Evolutionary conservation across 2,113 vertebrate species (phyloP).

Genomic region (Odobenus rosmarus): DNA sequence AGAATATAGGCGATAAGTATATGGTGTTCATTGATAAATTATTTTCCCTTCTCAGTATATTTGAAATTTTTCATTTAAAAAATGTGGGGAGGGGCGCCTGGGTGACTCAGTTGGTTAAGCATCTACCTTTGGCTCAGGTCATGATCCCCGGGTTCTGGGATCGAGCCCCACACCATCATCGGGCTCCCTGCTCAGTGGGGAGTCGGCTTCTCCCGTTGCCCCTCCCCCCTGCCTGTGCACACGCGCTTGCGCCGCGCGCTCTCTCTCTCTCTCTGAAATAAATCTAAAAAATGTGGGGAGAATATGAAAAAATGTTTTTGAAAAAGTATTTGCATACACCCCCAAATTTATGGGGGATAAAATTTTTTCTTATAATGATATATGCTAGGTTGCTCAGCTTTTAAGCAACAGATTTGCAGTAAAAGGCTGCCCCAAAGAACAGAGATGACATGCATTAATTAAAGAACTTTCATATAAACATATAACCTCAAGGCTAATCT

Average conservation of each 20-base stretch:
- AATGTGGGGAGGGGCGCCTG: not conserved
- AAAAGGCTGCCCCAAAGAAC: slow-evolving; percentile 11
- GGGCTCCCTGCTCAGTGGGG: no score
- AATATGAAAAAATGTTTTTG: not conserved
- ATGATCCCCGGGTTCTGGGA: no score
- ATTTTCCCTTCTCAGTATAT: not conserved
- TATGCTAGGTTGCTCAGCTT: not conserved
- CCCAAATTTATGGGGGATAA: not conserved
- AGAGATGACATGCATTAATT: slow-evolving; percentile 52
- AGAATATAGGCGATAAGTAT: not conserved
- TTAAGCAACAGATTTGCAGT: slow-evolving; percentile 29
- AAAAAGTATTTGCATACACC: not conserved
- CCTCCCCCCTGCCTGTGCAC: no score
- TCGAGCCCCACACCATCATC: no score
- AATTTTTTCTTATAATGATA: not conserved
- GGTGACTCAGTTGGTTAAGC: no score
- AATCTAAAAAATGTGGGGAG: not conserved
- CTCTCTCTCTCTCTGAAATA: not conserved
- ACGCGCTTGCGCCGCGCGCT: no score
- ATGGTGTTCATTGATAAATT: not conserved
- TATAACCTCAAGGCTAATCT: slow-evolving; percentile 3
- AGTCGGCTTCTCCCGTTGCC: not conserved
- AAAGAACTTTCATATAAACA: slow-evolving; percentile 24
- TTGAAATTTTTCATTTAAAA: slow-evolving; percentile 23
- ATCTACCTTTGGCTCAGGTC: no score